Base-by-base conservation (phyloP, 2,797 vertebrate species). In the Danionella dracula region DNA sequence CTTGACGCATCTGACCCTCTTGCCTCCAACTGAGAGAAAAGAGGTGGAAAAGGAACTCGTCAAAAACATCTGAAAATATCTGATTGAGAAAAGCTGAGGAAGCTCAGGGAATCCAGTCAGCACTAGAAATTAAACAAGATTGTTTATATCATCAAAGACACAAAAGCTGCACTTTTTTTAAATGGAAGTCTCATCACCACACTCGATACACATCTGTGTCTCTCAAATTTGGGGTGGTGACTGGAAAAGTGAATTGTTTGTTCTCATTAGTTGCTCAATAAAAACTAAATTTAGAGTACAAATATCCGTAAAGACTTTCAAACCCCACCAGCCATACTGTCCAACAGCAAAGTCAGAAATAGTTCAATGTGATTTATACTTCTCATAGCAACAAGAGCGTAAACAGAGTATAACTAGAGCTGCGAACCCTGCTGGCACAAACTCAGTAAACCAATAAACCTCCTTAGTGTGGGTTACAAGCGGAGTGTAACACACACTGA, bases 1-100 rank as follows among this genome's bases (percentile, higher is more conserved):
- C 79, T 81, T 55, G 15, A 51, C 56, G 75, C 75, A 70, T 82
- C 13, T 77, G 76, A 81, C 77, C 84, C 79, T 78, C 84, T 89
- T 68, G 62, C 77, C 78, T 91, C 82, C 80, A 91, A 67, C 85
- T 92, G 84, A 67, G 3, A 1, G 74, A 58, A 17, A 71, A 68
- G 17, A 15, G 19, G 34, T 67, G 20, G 38, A 46, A 13, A 13
- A 38, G 50, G 50, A 29, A 54, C 32, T 63, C 40, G 16, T 34
- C 49, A 13, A 69, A 27, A 50, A 50, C 13, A 61, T 21, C 17
- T 60, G 49, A 9, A 58, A 48, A n/a, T 6, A 32, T 27, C 6
- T 15, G 34, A 40, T 16, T 6, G 51, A 21, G 21, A 56, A 67
- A 48, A 23, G 45, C 21, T 19, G 13, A n/a, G 23, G 12, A 13